Conservation (phyloP, 2,888 invertebrate genomes). For the Drosophila borborema region DNA sequence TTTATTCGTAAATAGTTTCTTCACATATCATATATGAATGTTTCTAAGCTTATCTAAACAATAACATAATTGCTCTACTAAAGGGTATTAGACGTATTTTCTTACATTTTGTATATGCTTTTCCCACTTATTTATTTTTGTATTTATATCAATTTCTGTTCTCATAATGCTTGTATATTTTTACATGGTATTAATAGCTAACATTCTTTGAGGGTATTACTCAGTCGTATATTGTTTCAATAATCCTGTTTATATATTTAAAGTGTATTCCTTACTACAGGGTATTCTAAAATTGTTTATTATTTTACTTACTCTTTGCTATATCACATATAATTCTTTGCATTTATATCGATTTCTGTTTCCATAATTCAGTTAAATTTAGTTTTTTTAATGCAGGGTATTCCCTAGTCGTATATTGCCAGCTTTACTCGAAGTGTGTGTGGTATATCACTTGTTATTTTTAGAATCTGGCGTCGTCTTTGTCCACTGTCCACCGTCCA, state of each 20-base stretch:
- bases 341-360: background rate
- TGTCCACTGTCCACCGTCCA: slow-evolving; percentile 12
- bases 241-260: no score
- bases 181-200: no score
- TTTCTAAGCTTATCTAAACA: background rate
- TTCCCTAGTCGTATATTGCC: slow-evolving; percentile 7
- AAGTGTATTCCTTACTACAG: background rate
- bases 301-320: background rate
- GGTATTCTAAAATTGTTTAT: background rate
- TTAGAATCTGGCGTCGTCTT: slow-evolving; percentile 56
- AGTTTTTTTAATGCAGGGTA: slow-evolving; percentile 25
- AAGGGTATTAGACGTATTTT: background rate
- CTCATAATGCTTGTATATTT: background rate
- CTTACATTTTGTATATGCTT: background rate
- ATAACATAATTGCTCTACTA: background rate
- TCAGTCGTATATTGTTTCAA: background rate
- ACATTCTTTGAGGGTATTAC: background rate
- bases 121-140: background rate
- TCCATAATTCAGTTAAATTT: background rate
- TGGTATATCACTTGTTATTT: slow-evolving; percentile 54
- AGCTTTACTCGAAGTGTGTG: background rate
- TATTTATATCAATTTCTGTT: background rate
- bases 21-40: background rate
- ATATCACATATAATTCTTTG: no score
- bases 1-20: background rate